Evolutionary conservation across 2,888 invertebrate genomes (phyloP), one percentile per base, ranked within the genome.

Genomic region (Acanthococcus lagerstroemiae): DNA sequence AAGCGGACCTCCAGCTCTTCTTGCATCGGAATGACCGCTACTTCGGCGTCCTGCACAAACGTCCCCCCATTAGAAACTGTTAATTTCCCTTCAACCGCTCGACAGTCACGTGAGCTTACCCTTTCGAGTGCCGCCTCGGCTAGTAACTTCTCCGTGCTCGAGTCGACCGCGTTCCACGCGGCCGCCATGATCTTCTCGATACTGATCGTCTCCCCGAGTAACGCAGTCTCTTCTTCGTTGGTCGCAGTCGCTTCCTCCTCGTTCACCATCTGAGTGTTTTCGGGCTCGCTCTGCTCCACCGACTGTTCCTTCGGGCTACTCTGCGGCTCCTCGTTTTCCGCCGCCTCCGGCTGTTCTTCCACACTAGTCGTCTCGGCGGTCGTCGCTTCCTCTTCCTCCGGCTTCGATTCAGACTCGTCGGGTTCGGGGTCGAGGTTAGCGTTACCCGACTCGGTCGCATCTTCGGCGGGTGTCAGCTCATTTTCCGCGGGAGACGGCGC

Each of bases 1-100:
- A 80, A 71, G 63, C 80, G 76, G 21, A 83, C 82, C 72, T 82
- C 82, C 58, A 83, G 74, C 71, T 82, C 82, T 73, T 83, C 82
- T 74, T 82, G 80, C 77, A 81, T 80, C 1, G 80, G 80, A 63
- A 80, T 80, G 6, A 75, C 74, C 15, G 71, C 69, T n/a, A 72
- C 71, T 66, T 72, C 68, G 9, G 45, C 45, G 25, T 69, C 67
- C 67, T 68, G 48, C 15, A 26, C 17, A 37, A n/a, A n/a, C n/a
- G n/a, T n/a, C n/a, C n/a, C n/a, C n/a, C n/a, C n/a, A n/a, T n/a
- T n/a, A n/a, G n/a, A n/a, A n/a, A n/a, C n/a, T n/a, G n/a, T n/a
- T n/a, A n/a, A n/a, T n/a, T n/a, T n/a, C n/a, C n/a, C n/a, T n/a
- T n/a, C n/a, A n/a, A n/a, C n/a, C n/a, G n/a, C n/a, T n/a, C n/a